Evolutionary conservation across 1,140 invertebrate species (phyloP).

Genomic region (Charaxes varanes): DNA sequence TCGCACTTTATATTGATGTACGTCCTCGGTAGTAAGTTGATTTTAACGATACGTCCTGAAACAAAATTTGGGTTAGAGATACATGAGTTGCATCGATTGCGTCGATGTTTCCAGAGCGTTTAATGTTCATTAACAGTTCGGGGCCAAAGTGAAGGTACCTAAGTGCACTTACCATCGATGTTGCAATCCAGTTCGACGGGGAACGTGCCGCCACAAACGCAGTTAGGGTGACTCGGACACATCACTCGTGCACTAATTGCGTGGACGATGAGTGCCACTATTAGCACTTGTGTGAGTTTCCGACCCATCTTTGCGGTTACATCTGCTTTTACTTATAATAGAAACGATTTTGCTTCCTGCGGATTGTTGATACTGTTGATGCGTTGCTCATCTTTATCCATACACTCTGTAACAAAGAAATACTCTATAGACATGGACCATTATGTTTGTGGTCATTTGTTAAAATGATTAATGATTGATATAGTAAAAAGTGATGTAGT

Average conservation of each 20-base stretch:
- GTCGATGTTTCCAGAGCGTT: too few relatives aligned
- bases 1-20: conserved; percentile 63
- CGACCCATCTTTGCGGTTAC: conserved; percentile 41
- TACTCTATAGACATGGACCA: background rate
- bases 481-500: too few relatives aligned
- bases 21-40: conserved; percentile 54
- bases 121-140: too few relatives aligned
- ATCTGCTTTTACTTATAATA: conserved; percentile 19
- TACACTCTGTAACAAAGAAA: conserved; percentile 35
- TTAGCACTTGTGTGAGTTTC: conserved; percentile 41
- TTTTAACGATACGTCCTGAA: conserved; percentile 54
- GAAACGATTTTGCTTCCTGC: background rate
- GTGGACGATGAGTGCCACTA: conserved; percentile 44
- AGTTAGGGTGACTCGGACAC: conserved; percentile 65
- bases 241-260: conserved; percentile 49
- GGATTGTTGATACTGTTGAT: background rate
- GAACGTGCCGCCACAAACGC: conserved; percentile 62
- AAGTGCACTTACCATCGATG: conserved; percentile 62
- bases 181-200: conserved; percentile 65
- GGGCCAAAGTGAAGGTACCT: too few relatives aligned
- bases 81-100: too few relatives aligned
- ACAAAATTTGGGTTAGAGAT: conserved; percentile 23
- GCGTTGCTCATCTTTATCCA: conserved; percentile 23
- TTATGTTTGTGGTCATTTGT: conserved; percentile 3
- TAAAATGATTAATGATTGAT: background rate